Evolutionary conservation across 2,888 invertebrate species (phyloP), one percentile per base, ranked within the genome.

Genomic region (Dryocosmus kuriphilus): DNA sequence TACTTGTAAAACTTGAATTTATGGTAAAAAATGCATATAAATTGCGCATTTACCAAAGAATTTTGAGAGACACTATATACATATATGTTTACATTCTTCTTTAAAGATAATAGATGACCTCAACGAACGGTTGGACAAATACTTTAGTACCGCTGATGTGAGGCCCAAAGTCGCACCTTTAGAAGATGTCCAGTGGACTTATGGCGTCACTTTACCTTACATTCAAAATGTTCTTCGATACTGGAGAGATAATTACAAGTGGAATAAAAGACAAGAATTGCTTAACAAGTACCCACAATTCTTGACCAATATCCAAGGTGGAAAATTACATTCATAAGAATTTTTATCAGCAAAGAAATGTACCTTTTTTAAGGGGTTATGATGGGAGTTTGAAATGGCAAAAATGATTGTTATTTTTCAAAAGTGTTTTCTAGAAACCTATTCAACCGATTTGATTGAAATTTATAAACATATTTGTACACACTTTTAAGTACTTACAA

Each of bases 171-270:
- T 92, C 0, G 92, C 92, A 16, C 95, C 96, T 0, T 88, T 96
- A 67, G 95, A 96, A 90, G 94, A 93, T 71, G 91, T 93, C 0
- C 94, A 94, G 8, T 98, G 97, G 91, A 93, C 95, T 79, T 97
- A 97, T 87, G 98, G 98, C 2, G 95, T 98, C 89, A 96, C 97
- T 87, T 92, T 95, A 0, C 93, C 94, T 57, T 94, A 94, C 81
- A 90, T 97, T 6, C 92, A 93, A 16, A 93, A 93, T 82, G 92
- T 98, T 9, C 90, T 96, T 0, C 93, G 95, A 63, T 96, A 96
- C 90, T 98, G 98, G 98, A 93, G 93, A 16, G 94, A 94, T 55
- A 93, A 93, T 46, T 98, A 96, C 89, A 93, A 96, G 85, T 96
- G 96, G 95, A 90, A 91, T 38, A 93, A 95, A 74, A 93, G 96